Conservation (phyloP, 2,113 vertebrate species). For the Penelope pileata region DNA sequence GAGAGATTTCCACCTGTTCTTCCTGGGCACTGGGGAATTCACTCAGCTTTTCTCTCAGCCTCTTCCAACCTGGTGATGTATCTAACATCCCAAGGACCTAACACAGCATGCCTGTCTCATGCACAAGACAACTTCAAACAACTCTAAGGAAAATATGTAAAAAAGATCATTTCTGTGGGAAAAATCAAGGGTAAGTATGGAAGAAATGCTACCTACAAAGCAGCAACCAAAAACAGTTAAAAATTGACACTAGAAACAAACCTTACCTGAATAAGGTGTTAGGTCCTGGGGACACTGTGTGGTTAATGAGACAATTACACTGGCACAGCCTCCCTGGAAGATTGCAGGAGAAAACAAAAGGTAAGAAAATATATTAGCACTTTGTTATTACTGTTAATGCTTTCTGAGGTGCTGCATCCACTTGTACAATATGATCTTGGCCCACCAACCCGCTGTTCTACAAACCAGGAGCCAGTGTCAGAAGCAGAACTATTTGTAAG, state of each 20-base stretch:
- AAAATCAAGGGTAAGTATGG: background rate
- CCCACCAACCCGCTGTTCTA: background rate
- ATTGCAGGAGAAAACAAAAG: conserved; percentile 2
- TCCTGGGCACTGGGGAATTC: background rate
- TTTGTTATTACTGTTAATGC: background rate
- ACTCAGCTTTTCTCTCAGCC: background rate
- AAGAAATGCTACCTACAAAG: background rate
- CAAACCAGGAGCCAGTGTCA: background rate
- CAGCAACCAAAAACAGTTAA: background rate
- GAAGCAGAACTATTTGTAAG: background rate
- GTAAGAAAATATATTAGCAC: background rate
- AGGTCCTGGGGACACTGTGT: conserved; percentile 97
- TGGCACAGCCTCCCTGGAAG: conserved; percentile 93
- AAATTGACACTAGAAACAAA: background rate
- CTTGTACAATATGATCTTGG: background rate
- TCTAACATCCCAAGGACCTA: background rate
- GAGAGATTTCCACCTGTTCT: background rate
- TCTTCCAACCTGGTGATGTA: background rate
- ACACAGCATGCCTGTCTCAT: background rate
- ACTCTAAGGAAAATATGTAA: background rate
- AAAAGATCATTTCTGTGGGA: background rate
- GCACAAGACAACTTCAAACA: background rate
- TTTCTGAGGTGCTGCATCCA: background rate
- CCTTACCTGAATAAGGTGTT: conserved; percentile 90
- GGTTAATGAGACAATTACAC: conserved; percentile 93